Conservation (phyloP, 1,140 invertebrate species). For the Medauroidea extradentata region DNA sequence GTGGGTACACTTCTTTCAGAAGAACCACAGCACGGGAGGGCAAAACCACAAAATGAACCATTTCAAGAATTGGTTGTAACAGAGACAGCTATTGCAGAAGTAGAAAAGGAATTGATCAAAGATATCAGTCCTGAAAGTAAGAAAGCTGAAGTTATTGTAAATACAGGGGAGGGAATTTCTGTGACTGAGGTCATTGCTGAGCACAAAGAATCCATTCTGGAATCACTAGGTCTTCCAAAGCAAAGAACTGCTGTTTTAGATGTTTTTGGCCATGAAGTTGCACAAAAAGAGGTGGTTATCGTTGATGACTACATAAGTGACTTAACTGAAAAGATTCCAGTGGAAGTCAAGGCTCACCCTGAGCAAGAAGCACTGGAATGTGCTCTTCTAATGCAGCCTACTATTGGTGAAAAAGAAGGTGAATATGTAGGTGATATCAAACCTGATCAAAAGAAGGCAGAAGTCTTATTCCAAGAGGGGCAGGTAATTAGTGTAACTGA, state of each 20-base stretch:
- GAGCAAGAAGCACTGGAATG: slow-evolving; percentile 36
- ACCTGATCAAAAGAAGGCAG: slow-evolving; percentile 46
- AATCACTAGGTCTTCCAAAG: slow-evolving; percentile 17
- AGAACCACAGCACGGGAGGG: slow-evolving; percentile 42
- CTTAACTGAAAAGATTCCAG: slow-evolving; percentile 27
- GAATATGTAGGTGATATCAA: slow-evolving; percentile 39
- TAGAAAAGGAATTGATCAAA: slow-evolving; percentile 43
- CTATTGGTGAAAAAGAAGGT: slow-evolving; percentile 50
- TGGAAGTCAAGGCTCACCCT: slow-evolving; percentile 35
- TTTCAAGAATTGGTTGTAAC: slow-evolving; percentile 52
- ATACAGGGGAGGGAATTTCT: slow-evolving; percentile 26
- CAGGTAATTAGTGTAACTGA: slow-evolving; percentile 46
- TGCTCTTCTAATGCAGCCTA: slow-evolving; percentile 36
- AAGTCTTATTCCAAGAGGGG: slow-evolving; percentile 45
- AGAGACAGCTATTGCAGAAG: slow-evolving; percentile 50
- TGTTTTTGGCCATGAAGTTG: slow-evolving; percentile 38
- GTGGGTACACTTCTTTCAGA: slow-evolving; percentile 41
- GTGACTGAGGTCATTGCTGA: slow-evolving; percentile 41
- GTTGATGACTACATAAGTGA: slow-evolving; percentile 28
- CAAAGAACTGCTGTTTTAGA: slow-evolving; percentile 31
- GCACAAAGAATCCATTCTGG: slow-evolving; percentile 34
- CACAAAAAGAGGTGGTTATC: slow-evolving; percentile 38
- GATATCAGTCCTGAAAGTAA: slow-evolving; percentile 37
- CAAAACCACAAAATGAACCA: slow-evolving; percentile 47
- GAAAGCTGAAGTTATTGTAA: slow-evolving; percentile 35